Evolutionary conservation across 2,797 vertebrate species (phyloP), one percentile per base, ranked within the genome.

Genomic region (Lacerta agilis): DNA sequence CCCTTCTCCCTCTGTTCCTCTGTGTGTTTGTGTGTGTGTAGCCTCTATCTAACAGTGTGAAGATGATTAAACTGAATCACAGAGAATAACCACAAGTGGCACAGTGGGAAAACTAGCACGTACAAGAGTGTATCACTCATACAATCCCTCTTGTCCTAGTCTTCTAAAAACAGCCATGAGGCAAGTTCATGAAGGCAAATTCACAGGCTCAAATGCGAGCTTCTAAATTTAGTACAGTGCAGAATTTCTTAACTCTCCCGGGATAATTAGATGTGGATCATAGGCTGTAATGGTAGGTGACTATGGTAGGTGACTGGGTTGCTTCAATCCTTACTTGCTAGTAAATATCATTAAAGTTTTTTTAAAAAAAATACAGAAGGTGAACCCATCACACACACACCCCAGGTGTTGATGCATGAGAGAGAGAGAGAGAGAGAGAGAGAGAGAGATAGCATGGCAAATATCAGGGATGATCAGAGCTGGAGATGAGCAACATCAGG

Each of bases 131-230:
- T 79, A 45, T n/a, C 79, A 29, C 41, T 90, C 82, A 55, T 18
- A 11, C 86, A 95, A 93, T 90, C 49, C 13, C 69, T 86, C 36
- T 80, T 58, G 79, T 55, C 89, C 5, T 87, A 18, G 5, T 18
- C 45, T 80, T 85, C 83, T 25, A 88, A 76, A 73, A 66, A 76
- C 3, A 92, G 87, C 78, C 72, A 66, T 36, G 36, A 73, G 55
- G 36, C 58, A 1, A 72, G 79, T 82, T 77, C 87, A 45, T 58
- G 69, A 55, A 17, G 27, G 9, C 75, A 87, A 20, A 8, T 64
- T 23, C 61, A 64, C 20, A 23, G 61, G 27, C 61, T 90, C 87
- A 86, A 88, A 92, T 8, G 0, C 80, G 71, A 38, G 18, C 29
- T 15, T 43, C 71, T 90, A 79, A 92, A 85, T 4, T 66, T 0